A percentile compares a stretch with the other conserved stretches of the same genome.
These are phyloP conservation scores for Coilia nasus DNA, from an alignment of 2,797 vertebrate species.

Conservation along the genomic window DNA sequence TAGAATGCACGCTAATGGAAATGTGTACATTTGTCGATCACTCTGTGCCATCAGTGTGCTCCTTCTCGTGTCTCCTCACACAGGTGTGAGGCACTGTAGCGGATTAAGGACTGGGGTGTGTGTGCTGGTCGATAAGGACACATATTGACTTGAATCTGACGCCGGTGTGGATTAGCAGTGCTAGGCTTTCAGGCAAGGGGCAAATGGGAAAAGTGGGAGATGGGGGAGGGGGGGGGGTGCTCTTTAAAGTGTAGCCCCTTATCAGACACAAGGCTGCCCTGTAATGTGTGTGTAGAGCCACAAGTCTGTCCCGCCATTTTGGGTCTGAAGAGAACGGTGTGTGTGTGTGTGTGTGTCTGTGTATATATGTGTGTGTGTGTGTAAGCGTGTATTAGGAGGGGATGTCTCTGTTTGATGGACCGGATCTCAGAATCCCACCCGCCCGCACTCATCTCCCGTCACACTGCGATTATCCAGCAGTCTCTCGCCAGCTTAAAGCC, in stretches of 20 bases:
- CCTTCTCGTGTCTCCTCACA: no score
- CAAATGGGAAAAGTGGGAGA: background rate
- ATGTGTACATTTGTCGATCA: no score
- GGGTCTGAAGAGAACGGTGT: background rate
- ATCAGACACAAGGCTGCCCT: constrained; percentile 1
- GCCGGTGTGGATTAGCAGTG: background rate
- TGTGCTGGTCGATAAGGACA: constrained; percentile 14
- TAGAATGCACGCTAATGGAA: no score
- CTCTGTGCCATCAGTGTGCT: no score
- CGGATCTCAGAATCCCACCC: background rate
- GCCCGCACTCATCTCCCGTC: background rate
- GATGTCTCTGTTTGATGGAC: background rate
- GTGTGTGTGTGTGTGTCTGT: constrained; percentile 35
- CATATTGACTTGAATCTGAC: background rate
- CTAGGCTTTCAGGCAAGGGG: background rate
- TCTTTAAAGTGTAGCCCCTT: background rate
- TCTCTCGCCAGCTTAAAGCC: background rate
- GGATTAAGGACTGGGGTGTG: constrained; percentile 10
- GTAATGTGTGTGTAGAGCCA: background rate
- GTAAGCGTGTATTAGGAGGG: background rate
- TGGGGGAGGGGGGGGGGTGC: background rate
- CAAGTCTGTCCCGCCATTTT: background rate
- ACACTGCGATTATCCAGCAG: background rate
- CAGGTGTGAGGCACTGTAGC: constrained; percentile 53
- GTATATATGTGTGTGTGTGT: background rate